phyloP scores from a whole-genome alignment of 2,888 invertebrate genomes.

The Apamea epomidion region DNA sequence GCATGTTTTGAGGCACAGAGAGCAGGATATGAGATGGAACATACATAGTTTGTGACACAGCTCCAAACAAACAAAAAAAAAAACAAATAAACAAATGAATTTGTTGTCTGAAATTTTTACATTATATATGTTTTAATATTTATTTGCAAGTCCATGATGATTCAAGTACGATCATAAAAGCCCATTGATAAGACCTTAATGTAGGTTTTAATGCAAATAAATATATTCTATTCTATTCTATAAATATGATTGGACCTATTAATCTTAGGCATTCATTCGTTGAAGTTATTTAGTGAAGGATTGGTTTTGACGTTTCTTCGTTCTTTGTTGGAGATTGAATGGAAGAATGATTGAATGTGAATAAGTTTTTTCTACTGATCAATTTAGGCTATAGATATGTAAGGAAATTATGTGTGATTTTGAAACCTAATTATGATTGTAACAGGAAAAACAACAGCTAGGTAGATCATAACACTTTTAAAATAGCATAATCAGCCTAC shows the following conservation, averaged over 20 bases:
- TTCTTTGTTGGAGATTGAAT: background rate
- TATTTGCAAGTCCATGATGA: background rate
- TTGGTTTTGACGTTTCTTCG: background rate
- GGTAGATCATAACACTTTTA: too few species aligned
- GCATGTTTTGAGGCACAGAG: too few species aligned
- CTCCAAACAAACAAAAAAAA: too few species aligned
- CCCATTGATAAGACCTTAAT: background rate
- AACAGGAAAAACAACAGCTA: background rate
- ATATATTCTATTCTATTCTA: background rate
- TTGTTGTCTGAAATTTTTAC: too few species aligned
- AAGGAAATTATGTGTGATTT: background rate
- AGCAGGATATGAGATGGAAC: too few species aligned
- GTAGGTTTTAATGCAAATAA: background rate
- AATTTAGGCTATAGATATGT: background rate
- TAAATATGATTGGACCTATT: conserved; percentile 13
- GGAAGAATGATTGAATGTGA: background rate
- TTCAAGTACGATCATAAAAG: background rate
- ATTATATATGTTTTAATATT: background rate
- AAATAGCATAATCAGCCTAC: background rate
- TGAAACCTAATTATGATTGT: background rate
- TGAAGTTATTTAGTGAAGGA: conserved; percentile 2
- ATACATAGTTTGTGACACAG: too few species aligned
- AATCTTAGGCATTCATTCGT: conserved; percentile 25
- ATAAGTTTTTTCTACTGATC: background rate
- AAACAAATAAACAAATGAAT: too few species aligned